phyloP scores from a whole-genome alignment of 2,113 vertebrate genomes.

The Regulus satrapa region DNA sequence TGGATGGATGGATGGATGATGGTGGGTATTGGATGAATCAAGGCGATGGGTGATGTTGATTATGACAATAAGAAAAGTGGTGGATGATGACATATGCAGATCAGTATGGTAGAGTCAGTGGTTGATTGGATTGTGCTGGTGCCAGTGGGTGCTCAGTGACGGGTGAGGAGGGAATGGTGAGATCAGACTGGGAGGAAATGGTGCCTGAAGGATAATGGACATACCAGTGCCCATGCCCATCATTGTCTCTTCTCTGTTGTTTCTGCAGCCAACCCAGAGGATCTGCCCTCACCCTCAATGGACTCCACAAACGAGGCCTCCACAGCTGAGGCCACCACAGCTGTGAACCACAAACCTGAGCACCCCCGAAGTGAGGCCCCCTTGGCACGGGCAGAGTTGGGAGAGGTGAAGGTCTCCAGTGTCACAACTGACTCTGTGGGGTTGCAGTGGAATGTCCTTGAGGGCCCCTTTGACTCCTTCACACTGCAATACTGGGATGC shows the following conservation, averaged over 20 bases:
- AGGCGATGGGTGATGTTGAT: background rate
- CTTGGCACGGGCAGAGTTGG: fast-evolving
- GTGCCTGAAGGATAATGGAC: background rate
- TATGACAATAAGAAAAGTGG: background rate
- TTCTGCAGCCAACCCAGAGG: background rate
- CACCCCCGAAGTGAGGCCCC: too few species aligned
- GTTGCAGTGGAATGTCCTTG: slow-evolving; percentile 24
- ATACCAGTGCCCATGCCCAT: background rate
- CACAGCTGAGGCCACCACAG: background rate
- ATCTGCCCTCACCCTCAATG: background rate
- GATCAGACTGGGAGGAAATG: background rate
- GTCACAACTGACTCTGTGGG: background rate
- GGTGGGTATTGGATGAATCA: background rate
- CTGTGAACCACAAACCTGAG: background rate
- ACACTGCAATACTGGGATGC: background rate
- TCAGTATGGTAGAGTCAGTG: background rate
- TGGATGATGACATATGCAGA: background rate
- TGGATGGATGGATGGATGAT: background rate
- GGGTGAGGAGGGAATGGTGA: background rate
- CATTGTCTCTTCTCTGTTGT: background rate
- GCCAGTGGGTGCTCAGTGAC: background rate
- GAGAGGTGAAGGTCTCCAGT: background rate
- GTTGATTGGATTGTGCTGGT: background rate
- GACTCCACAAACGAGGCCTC: background rate
- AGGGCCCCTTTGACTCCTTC: slow-evolving; percentile 64